Evolutionary conservation across 2,888 invertebrate species (phyloP).

Genomic region (Hedya salicella): DNA sequence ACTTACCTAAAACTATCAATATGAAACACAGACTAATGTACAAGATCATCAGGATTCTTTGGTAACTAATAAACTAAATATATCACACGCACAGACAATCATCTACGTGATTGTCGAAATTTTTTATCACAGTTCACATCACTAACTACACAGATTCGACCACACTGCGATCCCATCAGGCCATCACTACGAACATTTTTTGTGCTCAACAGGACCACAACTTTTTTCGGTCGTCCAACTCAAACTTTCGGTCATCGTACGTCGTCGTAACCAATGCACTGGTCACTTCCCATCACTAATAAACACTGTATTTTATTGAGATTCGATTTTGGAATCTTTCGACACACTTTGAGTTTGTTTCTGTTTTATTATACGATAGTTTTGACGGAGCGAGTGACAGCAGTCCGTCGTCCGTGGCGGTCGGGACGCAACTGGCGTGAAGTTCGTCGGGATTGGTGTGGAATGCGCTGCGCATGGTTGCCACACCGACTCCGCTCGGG

Average conservation of each 20-base stretch:
- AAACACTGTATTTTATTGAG: conserved; percentile 50
- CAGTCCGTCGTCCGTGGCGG: conserved; percentile 67
- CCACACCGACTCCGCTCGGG: conserved; percentile 78
- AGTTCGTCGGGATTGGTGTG: conserved; percentile 79
- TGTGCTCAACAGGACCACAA: conserved; percentile 77
- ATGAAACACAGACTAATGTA: conserved; percentile 85
- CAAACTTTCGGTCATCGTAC: conserved; percentile 81
- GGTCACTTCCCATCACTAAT: conserved; percentile 73
- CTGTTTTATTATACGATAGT: conserved; percentile 78
- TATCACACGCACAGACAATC: conserved; percentile 82
- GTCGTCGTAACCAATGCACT: conserved; percentile 55
- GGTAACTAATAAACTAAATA: conserved; percentile 82
- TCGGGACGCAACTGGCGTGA: conserved; percentile 80
- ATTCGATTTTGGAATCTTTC: conserved; percentile 61
- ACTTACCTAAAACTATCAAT: conserved; percentile 85
- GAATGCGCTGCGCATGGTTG: conserved; percentile 84
- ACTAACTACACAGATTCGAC: conserved; percentile 79
- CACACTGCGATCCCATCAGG: conserved; percentile 82
- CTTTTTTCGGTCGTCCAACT: conserved; percentile 71
- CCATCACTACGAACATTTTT: conserved; percentile 81
- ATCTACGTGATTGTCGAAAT: conserved; percentile 80
- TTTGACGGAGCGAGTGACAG: conserved; percentile 63
- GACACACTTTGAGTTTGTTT: conserved; percentile 74
- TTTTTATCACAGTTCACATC: conserved; percentile 83
- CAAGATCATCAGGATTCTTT: conserved; percentile 85